Base-by-base conservation (phyloP, 2,797 vertebrate genomes). In the Tragopan temminckii region DNA sequence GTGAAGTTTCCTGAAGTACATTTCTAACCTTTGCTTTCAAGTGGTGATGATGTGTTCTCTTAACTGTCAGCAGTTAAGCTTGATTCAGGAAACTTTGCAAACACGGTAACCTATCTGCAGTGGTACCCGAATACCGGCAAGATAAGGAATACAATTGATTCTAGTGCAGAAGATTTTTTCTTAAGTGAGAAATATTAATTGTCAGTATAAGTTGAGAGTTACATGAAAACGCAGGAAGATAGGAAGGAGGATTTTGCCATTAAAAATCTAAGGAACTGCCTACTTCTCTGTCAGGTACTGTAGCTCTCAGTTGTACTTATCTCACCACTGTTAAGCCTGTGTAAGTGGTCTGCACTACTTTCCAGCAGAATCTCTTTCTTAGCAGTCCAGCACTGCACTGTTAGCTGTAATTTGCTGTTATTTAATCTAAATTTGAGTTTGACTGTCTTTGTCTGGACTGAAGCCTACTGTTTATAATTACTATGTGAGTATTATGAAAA, bases 361-460 rank as follows among this genome's bases (percentile, higher is more conserved):
- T 67, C 78, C 63, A 74, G n/a, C 14, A 24, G 15, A 85, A 33
- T 33, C 68, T 38, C 45, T 92, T 71, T 68, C 45, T 80, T 8
- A 18, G 27, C 40, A 74, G 13, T 3, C 0, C 53, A 50, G 50
- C 1, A 0, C 48, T 61, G 17, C 46, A 36, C 24, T 76, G 5
- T 69, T 68, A 82, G 33, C 40, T 36, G 63, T 82, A 74, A 36
- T 82, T 64, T 91, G 11, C 24, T 68, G 31, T 53, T 17, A 42
- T 71, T 83, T 52, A 42, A 79, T 64, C 10, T 40, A 5, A 85
- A 53, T 50, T 45, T 80, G 25, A 64, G 5, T 45, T 83, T 78
- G 40, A 27, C 14, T 33, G n/a, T 3, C 57, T 70, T 82, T 90
- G 46, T 78, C 70, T 50, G 63, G 33, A 45, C 40, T 64, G 25